Base-by-base conservation (phyloP, 2,797 vertebrate genomes). In the Myotis daubentonii region DNA sequence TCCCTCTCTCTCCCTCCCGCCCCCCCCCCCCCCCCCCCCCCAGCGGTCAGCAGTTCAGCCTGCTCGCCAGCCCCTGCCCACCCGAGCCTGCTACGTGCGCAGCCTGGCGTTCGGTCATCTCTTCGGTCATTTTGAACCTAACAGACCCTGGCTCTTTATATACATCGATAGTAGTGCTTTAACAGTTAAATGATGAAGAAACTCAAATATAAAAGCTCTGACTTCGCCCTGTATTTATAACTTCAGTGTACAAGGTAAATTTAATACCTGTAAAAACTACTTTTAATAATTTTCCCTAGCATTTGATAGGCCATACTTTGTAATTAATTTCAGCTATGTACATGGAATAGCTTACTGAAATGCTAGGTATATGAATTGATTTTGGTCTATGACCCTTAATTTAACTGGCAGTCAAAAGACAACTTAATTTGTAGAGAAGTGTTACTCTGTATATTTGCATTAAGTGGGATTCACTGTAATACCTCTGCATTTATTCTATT, bases 111-210 rank as follows among this genome's bases (percentile, higher is more conserved):
- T 57, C 9, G 10, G 55, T 57, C 23, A 23, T 25, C 55, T 9
- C 55, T 57, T 57, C 22, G 23, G 22, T 57, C 3, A 1, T 57
- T 57, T 25, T 57, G 20, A 9, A 25, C 11, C 9, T 57, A 25
- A 57, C 3, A 10, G 55, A 57, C 55, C 55, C 55, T 57, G 55
- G 23, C 11, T 60, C 25, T 60, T 60, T 25, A 60, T 60, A 57
- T 57, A 57, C 44, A 47, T 47, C 12, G 3, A 97, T 97, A 98
- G 98, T 96, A 95, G 95, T 97, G 93, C 98, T 98, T 98, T 97
- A 95, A 98, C 97, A 97, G 95, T 97, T 95, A 97, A 97, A 97
- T 91, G 97, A 98, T 98, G 96, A 94, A 97, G 95, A 96, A 98
- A 98, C 96, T 96, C 97, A 97, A 98, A 96, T 94, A 97, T 96